These are phyloP conservation scores for Aegypius monachus DNA, from an alignment of 2,113 vertebrate species.

Conservation along the genomic window DNA sequence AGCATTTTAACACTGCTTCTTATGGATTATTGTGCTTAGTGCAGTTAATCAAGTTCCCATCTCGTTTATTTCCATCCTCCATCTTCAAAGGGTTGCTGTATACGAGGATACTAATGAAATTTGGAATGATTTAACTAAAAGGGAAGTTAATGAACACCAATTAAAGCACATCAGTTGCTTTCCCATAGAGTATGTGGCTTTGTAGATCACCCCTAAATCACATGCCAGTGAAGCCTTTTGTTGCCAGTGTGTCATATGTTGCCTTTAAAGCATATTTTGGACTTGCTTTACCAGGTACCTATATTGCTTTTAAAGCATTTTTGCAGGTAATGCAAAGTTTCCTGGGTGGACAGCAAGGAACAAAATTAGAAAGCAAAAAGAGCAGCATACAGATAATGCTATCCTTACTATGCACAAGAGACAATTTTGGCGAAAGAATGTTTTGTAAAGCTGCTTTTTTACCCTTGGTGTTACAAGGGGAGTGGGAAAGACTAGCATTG, in stretches of 20 bases:
- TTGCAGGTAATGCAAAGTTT: not conserved
- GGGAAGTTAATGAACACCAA: not conserved
- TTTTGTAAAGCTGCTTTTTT: not conserved
- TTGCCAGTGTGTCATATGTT: not conserved
- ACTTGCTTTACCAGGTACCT: not conserved
- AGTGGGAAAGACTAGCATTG: not conserved
- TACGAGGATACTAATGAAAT: not conserved
- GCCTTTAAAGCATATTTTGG: not conserved
- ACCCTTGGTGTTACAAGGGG: not conserved
- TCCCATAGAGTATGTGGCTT: not conserved
- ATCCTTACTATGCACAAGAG: not conserved
- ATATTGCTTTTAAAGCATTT: not conserved
- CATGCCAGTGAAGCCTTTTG: not conserved
- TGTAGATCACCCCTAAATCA: not conserved
- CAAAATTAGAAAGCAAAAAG: not conserved
- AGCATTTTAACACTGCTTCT: not conserved
- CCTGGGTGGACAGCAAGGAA: not conserved
- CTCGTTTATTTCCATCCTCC: not conserved
- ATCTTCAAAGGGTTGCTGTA: not conserved
- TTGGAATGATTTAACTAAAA: not conserved
- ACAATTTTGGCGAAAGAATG: not conserved
- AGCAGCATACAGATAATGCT: not conserved
- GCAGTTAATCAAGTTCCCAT: not conserved
- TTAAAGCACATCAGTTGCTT: slow-evolving; percentile 1
- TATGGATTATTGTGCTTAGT: not conserved